A percentile compares a stretch with the other conserved stretches of the same genome.
Conservation (phyloP, 1,140 invertebrate species). For the Papilio helenus region DNA sequence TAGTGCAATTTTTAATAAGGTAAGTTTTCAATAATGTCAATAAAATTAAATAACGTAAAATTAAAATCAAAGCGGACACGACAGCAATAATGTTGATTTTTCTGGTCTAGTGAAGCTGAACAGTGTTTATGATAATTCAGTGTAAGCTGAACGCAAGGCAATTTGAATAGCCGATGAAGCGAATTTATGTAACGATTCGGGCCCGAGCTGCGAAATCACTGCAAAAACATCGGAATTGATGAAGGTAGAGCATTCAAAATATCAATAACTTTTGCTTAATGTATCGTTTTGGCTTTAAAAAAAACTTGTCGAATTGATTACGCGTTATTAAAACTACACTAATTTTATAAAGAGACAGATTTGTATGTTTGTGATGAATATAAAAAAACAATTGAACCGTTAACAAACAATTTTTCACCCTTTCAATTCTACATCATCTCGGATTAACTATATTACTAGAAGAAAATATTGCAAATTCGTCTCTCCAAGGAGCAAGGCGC, state of each 20-base stretch:
- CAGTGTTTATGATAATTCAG: constrained; percentile 55
- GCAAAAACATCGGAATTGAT: constrained; percentile 24
- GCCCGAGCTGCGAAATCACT: constrained; percentile 6
- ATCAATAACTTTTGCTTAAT: neutral
- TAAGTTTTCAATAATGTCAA: no score
- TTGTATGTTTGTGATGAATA: no score
- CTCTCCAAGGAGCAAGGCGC: neutral
- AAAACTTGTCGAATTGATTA: neutral
- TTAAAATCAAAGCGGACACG: constrained; percentile 1
- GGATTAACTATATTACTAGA: no score
- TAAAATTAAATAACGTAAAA: neutral
- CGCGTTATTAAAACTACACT: no score
- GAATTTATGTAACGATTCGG: constrained; percentile 30
- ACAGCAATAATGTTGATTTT: constrained; percentile 45
- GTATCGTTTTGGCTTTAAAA: neutral
- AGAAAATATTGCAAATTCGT: no score
- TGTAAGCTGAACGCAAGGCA: constrained; percentile 42
- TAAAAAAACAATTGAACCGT: neutral
- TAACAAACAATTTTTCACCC: neutral
- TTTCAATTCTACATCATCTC: neutral
- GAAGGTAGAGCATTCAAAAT: neutral
- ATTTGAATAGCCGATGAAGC: constrained; percentile 41
- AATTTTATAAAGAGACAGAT: no score
- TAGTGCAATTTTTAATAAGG: no score
- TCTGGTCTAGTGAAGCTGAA: constrained; percentile 45